Evolutionary conservation across 2,888 invertebrate species (phyloP).

Genomic region (Coronaproctus castanopsis): DNA sequence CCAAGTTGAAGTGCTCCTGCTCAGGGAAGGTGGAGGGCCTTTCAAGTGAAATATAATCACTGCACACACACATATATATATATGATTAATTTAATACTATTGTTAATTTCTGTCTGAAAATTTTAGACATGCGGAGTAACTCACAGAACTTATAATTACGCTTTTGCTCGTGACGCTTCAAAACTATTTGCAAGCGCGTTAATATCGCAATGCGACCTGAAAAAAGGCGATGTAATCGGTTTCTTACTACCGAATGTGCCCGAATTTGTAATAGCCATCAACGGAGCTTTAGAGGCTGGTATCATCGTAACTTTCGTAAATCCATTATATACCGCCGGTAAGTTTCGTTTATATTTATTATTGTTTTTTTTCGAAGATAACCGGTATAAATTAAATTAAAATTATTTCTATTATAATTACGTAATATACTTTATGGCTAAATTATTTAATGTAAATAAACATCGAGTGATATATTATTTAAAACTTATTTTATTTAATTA

Average conservation of each 20-base stretch:
- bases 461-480: too few relatives aligned
- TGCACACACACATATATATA: background rate
- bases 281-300: conserved; percentile 44
- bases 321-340: conserved; percentile 45
- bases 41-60: too few relatives aligned
- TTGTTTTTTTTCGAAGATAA: background rate
- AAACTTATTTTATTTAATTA: too few relatives aligned
- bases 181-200: conserved; percentile 37
- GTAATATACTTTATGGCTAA: too few relatives aligned
- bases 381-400: background rate
- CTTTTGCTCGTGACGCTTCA: conserved; percentile 16
- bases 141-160: conserved; percentile 41
- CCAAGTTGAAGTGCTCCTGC: too few relatives aligned
- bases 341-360: conserved; percentile 16
- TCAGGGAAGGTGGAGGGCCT: too few relatives aligned
- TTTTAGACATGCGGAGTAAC: conserved; percentile 44
- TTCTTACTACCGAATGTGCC: conserved; percentile 48
- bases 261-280: conserved; percentile 42
- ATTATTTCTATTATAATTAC: too few relatives aligned
- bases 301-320: conserved; percentile 45
- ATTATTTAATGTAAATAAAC: too few relatives aligned
- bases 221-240: conserved; percentile 41
- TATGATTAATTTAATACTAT: background rate
- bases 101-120: background rate
- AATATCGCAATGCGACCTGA: conserved; percentile 33